These are phyloP conservation scores for Mormoops blainvillei DNA, from an alignment of 2,113 vertebrate species.

Conservation along the genomic window DNA sequence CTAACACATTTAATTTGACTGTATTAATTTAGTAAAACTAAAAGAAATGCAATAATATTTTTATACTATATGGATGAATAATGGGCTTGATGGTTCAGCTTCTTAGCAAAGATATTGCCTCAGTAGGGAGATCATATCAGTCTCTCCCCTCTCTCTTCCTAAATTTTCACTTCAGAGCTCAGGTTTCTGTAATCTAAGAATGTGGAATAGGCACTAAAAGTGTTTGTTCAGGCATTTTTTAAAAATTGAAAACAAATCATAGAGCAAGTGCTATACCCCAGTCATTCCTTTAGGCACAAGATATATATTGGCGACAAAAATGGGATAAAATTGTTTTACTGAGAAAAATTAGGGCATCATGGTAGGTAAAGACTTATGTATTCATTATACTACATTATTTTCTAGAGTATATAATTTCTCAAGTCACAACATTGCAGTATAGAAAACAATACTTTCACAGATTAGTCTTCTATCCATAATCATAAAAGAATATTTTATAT, in stretches of 20 bases:
- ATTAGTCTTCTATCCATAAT: background rate
- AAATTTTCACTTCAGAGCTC: background rate
- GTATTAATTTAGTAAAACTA: background rate
- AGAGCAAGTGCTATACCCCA: background rate
- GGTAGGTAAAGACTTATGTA: background rate
- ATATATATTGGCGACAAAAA: background rate
- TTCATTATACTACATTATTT: background rate
- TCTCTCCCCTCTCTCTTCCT: background rate
- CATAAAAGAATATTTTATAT: background rate
- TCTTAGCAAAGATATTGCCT: background rate
- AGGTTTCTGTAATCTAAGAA: background rate
- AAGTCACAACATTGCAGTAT: background rate
- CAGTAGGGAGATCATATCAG: background rate
- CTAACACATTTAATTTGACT: background rate
- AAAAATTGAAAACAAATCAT: background rate
- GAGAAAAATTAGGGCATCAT: background rate
- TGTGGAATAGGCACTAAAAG: background rate
- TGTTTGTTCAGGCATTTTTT: background rate
- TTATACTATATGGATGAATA: background rate
- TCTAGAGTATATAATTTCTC: background rate
- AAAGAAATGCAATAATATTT: background rate
- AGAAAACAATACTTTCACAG: background rate
- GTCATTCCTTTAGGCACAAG: background rate
- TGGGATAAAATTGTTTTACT: background rate
- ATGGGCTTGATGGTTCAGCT: background rate